Percentiles rank a stretch among this genome's conserved stretches.
phyloP scores from a whole-genome alignment of 2,113 vertebrate genomes.

The Murina feae region DNA sequence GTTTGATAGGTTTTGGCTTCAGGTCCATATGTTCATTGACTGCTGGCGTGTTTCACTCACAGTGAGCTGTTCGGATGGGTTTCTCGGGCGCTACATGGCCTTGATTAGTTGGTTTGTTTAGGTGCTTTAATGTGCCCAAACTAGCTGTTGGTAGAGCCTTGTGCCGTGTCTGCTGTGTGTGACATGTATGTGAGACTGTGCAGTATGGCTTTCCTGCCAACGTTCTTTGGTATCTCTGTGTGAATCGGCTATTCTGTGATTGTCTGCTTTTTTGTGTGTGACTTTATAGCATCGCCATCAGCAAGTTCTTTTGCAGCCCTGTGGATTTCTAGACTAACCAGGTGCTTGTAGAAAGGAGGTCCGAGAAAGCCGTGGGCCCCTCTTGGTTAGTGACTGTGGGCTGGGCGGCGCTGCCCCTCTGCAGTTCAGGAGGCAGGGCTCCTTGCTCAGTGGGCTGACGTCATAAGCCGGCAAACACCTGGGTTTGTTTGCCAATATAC shows the following conservation, averaged over 20 bases:
- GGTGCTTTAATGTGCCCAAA: background rate
- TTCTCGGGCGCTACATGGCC: background rate
- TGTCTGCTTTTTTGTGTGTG: background rate
- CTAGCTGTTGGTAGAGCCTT: background rate
- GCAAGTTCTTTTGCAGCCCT: background rate
- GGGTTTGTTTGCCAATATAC: background rate
- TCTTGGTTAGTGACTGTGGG: rapidly evolving
- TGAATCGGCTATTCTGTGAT: rapidly evolving
- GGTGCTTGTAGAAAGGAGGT: background rate
- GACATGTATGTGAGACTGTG: background rate
- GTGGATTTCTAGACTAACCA: background rate
- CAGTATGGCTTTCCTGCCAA: background rate
- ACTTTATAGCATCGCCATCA: rapidly evolving
- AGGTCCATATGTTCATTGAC: background rate
- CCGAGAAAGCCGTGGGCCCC: background rate
- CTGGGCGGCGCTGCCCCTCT: background rate
- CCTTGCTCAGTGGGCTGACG: rapidly evolving
- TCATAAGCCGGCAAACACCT: background rate
- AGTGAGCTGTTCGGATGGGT: rapidly evolving
- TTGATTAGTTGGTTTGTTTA: too few relatives aligned
- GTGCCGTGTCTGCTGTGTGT: rapidly evolving
- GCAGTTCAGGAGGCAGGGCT: background rate
- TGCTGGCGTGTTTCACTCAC: too few relatives aligned
- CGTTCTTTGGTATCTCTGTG: rapidly evolving
- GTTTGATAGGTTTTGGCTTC: background rate